phyloP scores from a whole-genome alignment of 1,140 invertebrate species.

The Carposina sasakii region DNA sequence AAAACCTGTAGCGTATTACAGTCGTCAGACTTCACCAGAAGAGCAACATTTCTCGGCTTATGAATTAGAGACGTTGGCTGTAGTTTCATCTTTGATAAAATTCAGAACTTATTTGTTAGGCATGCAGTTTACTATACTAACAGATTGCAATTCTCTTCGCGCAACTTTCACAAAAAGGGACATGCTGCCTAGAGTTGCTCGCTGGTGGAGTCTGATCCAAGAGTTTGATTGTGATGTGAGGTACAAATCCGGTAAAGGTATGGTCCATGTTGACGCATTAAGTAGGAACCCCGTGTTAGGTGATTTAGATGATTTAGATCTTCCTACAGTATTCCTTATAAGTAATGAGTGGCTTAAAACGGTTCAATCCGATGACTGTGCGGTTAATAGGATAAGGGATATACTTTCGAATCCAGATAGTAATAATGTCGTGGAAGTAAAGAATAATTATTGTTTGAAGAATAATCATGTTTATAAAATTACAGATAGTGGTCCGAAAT shows the following conservation, averaged over 20 bases:
- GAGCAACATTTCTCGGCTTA: constrained; percentile 57
- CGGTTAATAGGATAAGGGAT: background rate
- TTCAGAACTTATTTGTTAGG: constrained; percentile 37
- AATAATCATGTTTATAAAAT: background rate
- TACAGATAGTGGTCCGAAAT: background rate
- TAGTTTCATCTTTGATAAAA: constrained; percentile 25
- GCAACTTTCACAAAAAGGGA: constrained; percentile 30
- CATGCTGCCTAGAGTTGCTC: constrained; percentile 24
- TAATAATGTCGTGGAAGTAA: background rate
- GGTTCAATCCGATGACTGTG: background rate
- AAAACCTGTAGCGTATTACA: constrained; percentile 9
- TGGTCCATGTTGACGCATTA: constrained; percentile 41
- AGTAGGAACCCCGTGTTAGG: constrained; percentile 8
- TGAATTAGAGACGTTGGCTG: constrained; percentile 44
- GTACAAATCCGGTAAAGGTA: constrained; percentile 27
- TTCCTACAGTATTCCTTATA: background rate
- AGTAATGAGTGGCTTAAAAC: background rate
- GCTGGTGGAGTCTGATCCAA: constrained; percentile 37
- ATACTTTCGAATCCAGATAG: background rate
- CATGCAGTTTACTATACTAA: constrained; percentile 37
- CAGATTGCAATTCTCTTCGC: constrained; percentile 35
- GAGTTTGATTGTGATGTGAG: constrained; percentile 33
- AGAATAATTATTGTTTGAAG: background rate
- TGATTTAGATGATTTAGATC: background rate
- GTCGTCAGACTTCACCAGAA: constrained; percentile 27